Conservation (phyloP, 2,888 invertebrate species). For the Myathropa florea region DNA sequence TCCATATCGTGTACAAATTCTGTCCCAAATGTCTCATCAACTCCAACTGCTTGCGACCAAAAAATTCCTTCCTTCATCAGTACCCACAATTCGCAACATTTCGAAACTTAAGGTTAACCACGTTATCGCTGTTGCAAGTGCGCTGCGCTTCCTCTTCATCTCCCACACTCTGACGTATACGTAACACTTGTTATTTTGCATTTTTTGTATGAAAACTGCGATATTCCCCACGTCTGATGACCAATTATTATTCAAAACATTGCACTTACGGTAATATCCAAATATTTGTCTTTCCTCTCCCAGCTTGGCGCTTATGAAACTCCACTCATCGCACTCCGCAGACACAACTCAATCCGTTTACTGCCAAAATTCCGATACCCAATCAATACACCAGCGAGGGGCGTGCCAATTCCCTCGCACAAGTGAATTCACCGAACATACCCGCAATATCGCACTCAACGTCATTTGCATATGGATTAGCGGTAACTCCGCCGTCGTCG, state of each 20-base stretch:
- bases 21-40: no score
- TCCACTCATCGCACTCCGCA: not conserved
- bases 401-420: constrained; percentile 6
- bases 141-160: not conserved
- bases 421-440: constrained; percentile 13
- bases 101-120: not conserved
- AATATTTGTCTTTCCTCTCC: constrained; percentile 13
- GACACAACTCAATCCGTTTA: not conserved
- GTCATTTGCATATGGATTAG: not conserved
- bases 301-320: not conserved
- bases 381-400: not conserved
- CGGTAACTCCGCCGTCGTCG: not conserved
- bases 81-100: not conserved
- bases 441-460: not conserved
- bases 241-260: constrained; percentile 22
- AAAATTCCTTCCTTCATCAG: no score
- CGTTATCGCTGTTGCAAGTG: not conserved
- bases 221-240: not conserved
- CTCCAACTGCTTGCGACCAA: no score
- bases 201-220: constrained; percentile 23
- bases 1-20: no score
- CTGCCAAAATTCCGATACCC: not conserved
- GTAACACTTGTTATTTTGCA: constrained; percentile 16
- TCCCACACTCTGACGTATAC: not conserved
- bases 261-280: constrained; percentile 1